Evolutionary conservation across 2,113 vertebrate genomes (phyloP).

Genomic region (Monopterus albus): DNA sequence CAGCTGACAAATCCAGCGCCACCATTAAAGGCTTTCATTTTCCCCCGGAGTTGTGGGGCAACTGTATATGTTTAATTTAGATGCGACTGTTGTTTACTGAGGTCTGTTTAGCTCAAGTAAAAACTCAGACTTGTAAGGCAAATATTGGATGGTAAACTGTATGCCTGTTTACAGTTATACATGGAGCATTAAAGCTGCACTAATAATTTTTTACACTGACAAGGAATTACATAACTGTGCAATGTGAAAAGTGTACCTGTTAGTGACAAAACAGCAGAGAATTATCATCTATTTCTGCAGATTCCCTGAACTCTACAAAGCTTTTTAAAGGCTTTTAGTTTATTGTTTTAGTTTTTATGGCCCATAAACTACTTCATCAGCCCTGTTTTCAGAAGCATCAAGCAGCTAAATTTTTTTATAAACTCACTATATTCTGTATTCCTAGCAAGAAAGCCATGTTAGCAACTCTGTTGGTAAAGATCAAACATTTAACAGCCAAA

Average conservation of each 20-base stretch:
- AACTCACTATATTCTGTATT: background rate
- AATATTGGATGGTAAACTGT: conserved; percentile 9
- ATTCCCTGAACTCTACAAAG: background rate
- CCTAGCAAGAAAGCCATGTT: background rate
- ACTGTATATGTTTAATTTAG: conserved; percentile 43
- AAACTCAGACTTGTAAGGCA: conserved; percentile 23
- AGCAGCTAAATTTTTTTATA: no score
- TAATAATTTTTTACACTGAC: background rate
- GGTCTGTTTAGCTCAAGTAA: conserved; percentile 11
- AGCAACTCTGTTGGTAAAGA: background rate
- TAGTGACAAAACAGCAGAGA: background rate
- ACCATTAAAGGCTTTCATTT: conserved; percentile 48
- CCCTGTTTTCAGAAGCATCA: background rate
- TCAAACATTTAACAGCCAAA: background rate
- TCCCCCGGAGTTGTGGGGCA: conserved; percentile 42
- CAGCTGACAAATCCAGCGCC: conserved; percentile 51
- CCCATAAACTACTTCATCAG: background rate
- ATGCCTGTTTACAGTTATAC: background rate
- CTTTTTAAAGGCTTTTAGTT: background rate
- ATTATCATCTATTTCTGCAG: no score
- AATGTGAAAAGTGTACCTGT: background rate
- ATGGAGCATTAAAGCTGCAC: background rate
- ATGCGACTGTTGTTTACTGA: conserved; percentile 30
- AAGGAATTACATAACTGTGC: background rate
- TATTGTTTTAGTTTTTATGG: background rate